Evolutionary conservation across 2,113 vertebrate species (phyloP), one percentile per base, ranked within the genome.

Genomic region (Salvelinus namaycush): DNA sequence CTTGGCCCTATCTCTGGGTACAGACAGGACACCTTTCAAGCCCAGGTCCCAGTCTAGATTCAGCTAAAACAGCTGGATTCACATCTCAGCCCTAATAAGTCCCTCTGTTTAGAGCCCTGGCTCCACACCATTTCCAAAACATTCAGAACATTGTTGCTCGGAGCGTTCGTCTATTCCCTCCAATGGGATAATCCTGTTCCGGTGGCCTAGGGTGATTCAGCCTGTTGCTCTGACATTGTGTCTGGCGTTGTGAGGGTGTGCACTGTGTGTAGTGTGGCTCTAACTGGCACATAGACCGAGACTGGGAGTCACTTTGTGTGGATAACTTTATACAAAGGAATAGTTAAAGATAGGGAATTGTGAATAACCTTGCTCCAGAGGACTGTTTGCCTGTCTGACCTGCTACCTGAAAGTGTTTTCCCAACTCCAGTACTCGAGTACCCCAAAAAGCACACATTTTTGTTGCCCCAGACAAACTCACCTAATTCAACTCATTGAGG

Each of bases 51-150:
- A 77, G 88, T 85, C 83, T 91, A 81, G 51, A 18, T 54, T 54
- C 9, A 3, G 85, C 81, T 74, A 90, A 22, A 68, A 92, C 91
- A 93, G 90, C 91, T 92, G 93, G 84, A 88, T 87, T 88, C 72
- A 84, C 81, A 83, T 75, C 81, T 84, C 79, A 79, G 81, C 84
- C 20, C 88, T 90, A 85, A 89, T 87, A 87, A 89, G 80, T 72
- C 76, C 77, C 77, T 83, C 64, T 77, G 72, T 82, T 89, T 72
- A 83, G 67, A 84, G 57, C 44, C 49, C 44, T 75, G 29, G 88
- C 72, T 79, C 76, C 86, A 87, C 87, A 88, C 76, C 78, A 75
- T 83, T 85, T 87, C 81, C 75, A 81, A 70, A 89, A 84, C 81
- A 90, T 92, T 90, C 81, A 76, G 85, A 69, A 82, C 85, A 26